These are phyloP conservation scores for Acanthornis magna DNA, from an alignment of 2,797 vertebrate genomes.

Conservation along the genomic window DNA sequence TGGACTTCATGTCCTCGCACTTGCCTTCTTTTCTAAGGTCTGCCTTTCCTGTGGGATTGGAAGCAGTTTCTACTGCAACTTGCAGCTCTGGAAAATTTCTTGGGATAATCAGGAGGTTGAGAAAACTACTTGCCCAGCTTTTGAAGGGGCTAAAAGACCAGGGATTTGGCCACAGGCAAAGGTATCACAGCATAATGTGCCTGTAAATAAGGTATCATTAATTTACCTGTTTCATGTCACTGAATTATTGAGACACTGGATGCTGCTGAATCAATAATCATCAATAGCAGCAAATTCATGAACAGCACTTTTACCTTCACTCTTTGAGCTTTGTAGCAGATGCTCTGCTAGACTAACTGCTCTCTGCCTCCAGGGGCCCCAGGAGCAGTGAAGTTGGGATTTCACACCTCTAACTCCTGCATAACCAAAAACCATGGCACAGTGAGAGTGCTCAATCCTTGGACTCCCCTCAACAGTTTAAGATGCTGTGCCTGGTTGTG, in stretches of 20 bases:
- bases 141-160: neutral
- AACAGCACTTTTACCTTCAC: neutral
- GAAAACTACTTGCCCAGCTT: neutral
- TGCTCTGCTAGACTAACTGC: neutral
- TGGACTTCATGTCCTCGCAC: fast-evolving
- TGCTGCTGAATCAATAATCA: neutral
- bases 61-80: neutral
- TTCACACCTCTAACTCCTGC: neutral
- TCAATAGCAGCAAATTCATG: neutral
- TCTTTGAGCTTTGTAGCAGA: neutral
- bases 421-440: neutral
- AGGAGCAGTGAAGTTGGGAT: neutral
- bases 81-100: neutral
- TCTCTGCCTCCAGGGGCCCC: neutral
- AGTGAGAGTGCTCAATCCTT: neutral
- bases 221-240: neutral
- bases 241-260: neutral
- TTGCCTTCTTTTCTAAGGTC: neutral
- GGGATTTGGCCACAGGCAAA: neutral
- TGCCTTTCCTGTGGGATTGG: neutral
- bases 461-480: neutral
- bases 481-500: neutral
- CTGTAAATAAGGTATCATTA: neutral
- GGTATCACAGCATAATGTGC: neutral
- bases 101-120: neutral